These are phyloP conservation scores for Trichogramma dendrolimi DNA, from an alignment of 2,888 invertebrate genomes.

Conservation along the genomic window DNA sequence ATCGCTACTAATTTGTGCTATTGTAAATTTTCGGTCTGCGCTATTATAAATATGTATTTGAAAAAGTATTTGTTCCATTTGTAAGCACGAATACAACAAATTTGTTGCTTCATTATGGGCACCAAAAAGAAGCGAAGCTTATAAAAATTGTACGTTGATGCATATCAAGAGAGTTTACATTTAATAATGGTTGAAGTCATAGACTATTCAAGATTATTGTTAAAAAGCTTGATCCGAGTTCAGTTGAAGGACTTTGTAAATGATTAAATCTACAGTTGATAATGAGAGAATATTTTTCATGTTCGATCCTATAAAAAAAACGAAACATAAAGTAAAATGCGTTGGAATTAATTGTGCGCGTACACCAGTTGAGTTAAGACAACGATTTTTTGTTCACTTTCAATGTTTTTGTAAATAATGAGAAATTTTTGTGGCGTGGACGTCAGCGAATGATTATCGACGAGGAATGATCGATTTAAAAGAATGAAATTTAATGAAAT, in stretches of 20 bases:
- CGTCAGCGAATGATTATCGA: conserved; percentile 17
- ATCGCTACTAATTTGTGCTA: too few relatives aligned
- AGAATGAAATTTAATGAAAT: conserved; percentile 5
- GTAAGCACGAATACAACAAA: too few relatives aligned
- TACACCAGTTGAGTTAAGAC: conserved; percentile 14
- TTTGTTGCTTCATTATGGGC: too few relatives aligned
- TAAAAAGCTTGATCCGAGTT: conserved; percentile 23
- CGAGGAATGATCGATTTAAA: conserved; percentile 7
- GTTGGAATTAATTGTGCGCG: conserved; percentile 18
- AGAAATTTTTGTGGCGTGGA: conserved; percentile 24
- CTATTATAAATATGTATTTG: too few relatives aligned
- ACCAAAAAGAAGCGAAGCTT: too few relatives aligned
- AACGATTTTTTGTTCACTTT: conserved; percentile 16
- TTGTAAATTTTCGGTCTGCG: too few relatives aligned
- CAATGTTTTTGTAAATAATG: conserved; percentile 19
- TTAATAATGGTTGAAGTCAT: conserved; percentile 26
- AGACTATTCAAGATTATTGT: conserved; percentile 27
- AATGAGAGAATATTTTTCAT: not conserved
- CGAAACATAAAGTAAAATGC: conserved; percentile 12
- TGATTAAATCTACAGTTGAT: too few relatives aligned
- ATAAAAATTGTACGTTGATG: conserved; percentile 18
- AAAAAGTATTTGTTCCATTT: too few relatives aligned
- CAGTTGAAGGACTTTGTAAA: conserved; percentile 7
- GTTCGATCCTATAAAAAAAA: conserved; percentile 12
- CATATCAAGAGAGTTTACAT: conserved; percentile 21